These are phyloP conservation scores for Drosophila histrio DNA, from an alignment of 2,888 invertebrate species.

Conservation along the genomic window DNA sequence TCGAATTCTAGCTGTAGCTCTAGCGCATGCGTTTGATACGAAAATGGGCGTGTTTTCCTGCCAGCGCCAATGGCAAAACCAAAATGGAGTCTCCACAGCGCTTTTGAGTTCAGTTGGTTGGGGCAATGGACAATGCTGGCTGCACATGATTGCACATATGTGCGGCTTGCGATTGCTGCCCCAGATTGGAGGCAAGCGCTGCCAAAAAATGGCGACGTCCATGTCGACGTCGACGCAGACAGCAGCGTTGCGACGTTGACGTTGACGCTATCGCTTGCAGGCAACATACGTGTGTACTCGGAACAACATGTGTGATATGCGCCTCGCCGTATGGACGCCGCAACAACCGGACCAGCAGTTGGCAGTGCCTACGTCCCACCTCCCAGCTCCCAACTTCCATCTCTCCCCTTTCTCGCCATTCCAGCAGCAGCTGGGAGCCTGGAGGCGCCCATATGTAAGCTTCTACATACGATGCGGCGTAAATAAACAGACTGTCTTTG, in stretches of 20 bases:
- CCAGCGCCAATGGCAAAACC: constrained; percentile 82
- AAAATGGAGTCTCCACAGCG: constrained; percentile 81
- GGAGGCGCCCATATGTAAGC: constrained; percentile 83
- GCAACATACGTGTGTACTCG: constrained; percentile 83
- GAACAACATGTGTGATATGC: constrained; percentile 84
- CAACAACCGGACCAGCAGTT: constrained; percentile 44
- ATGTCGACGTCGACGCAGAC: constrained; percentile 33
- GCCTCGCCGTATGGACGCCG: constrained; percentile 84
- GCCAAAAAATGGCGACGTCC: constrained; percentile 38
- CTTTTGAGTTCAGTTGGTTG: constrained; percentile 70
- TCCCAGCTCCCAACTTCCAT: neutral
- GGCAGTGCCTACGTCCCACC: constrained; percentile 10
- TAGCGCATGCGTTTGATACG: constrained; percentile 64
- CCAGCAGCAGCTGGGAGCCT: constrained; percentile 40
- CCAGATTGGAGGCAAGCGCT: constrained; percentile 59
- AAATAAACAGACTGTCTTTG: constrained; percentile 83
- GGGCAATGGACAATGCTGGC: constrained; percentile 43
- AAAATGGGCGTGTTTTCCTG: constrained; percentile 53
- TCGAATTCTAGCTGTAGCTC: constrained; percentile 29
- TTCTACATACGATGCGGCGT: constrained; percentile 84
- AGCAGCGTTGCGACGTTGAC: constrained; percentile 14
- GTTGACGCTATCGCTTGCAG: constrained; percentile 83
- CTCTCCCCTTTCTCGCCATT: neutral
- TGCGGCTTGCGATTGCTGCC: constrained; percentile 73
- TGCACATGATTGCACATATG: constrained; percentile 81